Evolutionary conservation across 30 jellyfish, hydroid and myxozoan species (phyloP).

Genomic region (Calvadosia cruxmelitensis): DNA sequence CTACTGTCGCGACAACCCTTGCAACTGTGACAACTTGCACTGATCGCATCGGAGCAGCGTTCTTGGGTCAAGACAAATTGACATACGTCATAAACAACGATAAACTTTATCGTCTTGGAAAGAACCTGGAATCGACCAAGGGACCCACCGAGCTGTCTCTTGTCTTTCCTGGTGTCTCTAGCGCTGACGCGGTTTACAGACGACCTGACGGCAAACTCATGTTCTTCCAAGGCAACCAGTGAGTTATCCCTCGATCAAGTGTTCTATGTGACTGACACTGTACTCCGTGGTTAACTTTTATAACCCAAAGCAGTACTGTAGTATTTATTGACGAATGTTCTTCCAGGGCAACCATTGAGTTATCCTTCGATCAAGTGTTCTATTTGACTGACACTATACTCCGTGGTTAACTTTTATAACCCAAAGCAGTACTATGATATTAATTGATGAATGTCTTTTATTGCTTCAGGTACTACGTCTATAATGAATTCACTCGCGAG

Average conservation of each 20-base stretch:
- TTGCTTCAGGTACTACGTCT: conserved; percentile 53
- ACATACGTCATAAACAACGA: conserved; percentile 31
- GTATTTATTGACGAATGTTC: too few relatives aligned
- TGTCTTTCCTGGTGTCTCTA: conserved; percentile 38
- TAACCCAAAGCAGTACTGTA: too few relatives aligned
- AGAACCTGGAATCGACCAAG: conserved; percentile 3
- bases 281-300: too few relatives aligned
- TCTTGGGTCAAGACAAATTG: conserved; percentile 19
- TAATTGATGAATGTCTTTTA: too few relatives aligned
- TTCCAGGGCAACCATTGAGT: conserved; percentile 34
- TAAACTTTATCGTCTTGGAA: conserved; percentile 16
- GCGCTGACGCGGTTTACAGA: conserved; percentile 65
- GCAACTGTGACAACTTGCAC: conserved; percentile 16
- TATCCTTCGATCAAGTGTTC: too few relatives aligned
- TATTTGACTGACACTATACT: too few relatives aligned
- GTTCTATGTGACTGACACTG: too few relatives aligned
- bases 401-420: too few relatives aligned
- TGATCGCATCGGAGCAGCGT: conserved; percentile 19
- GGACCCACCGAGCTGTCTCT: conserved; percentile 45
- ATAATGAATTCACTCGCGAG: not conserved
- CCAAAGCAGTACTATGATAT: too few relatives aligned
- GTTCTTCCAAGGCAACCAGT: conserved; percentile 34
- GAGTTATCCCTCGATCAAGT: conserved; percentile 11
- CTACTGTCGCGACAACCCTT: not conserved
- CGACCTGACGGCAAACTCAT: conserved; percentile 51